Conservation (phyloP, 2,888 invertebrate genomes). For the Hypomecis punctinalis region DNA sequence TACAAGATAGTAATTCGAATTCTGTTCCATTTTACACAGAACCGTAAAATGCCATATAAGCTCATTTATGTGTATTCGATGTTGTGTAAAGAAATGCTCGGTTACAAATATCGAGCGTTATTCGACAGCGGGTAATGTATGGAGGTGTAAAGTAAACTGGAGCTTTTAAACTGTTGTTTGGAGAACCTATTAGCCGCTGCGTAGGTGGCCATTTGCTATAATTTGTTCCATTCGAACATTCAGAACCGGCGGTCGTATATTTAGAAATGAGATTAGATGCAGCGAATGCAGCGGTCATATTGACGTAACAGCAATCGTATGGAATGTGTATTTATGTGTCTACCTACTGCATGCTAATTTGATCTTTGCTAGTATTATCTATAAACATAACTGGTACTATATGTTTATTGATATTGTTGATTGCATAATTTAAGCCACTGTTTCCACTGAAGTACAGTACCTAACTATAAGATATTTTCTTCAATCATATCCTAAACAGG, state of each 20-base stretch:
- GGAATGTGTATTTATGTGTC: neutral
- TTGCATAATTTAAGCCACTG: too few species aligned
- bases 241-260: conserved; percentile 35
- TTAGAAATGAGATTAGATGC: conserved; percentile 46
- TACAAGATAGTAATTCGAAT: conserved; percentile 45
- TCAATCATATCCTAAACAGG: too few species aligned
- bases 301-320: conserved; percentile 30
- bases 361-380: neutral
- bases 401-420: too few species aligned
- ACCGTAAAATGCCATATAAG: conserved; percentile 40
- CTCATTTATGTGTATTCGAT: conserved; percentile 39
- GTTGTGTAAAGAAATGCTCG: conserved; percentile 37
- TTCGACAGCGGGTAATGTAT: conserved; percentile 48
- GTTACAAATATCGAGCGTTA: conserved; percentile 51
- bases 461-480: too few species aligned
- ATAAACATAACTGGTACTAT: neutral
- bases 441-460: too few species aligned
- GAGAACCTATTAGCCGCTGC: conserved; percentile 58
- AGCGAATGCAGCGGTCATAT: conserved; percentile 36
- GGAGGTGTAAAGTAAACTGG: conserved; percentile 56
- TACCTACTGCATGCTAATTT: neutral
- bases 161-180: conserved; percentile 58
- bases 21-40: conserved; percentile 40
- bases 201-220: conserved; percentile 59
- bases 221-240: conserved; percentile 49